These are phyloP conservation scores for Nothobranchius kuhntae DNA, from an alignment of 2,113 vertebrate species.

Conservation along the genomic window DNA sequence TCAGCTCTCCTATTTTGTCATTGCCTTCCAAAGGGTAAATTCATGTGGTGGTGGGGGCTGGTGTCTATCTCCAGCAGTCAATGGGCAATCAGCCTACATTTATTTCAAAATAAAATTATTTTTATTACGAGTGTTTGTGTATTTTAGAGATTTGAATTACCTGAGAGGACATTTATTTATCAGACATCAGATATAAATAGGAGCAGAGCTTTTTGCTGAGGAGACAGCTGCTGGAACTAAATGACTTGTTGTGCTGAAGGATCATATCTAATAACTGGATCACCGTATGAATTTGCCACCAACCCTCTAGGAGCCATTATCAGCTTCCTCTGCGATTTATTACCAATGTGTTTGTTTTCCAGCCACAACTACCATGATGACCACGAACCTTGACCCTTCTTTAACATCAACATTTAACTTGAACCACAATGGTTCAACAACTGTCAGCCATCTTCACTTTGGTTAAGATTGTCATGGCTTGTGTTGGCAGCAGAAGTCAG, in stretches of 20 bases:
- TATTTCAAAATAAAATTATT: conserved; percentile 38
- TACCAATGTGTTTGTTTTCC: conserved; percentile 45
- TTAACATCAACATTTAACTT: conserved; percentile 10
- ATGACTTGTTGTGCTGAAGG: conserved; percentile 54
- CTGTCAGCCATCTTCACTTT: neutral
- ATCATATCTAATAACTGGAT: conserved; percentile 44
- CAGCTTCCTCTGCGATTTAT: conserved; percentile 25
- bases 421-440: neutral
- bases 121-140: neutral
- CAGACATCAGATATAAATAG: conserved; percentile 28
- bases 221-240: conserved; percentile 33
- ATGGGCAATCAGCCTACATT: neutral
- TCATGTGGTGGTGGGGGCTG: too few species aligned
- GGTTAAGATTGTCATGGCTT: neutral
- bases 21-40: too few species aligned
- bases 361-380: neutral
- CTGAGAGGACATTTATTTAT: conserved; percentile 1
- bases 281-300: conserved; percentile 66
- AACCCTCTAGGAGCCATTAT: conserved; percentile 51
- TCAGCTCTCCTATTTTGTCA: too few species aligned
- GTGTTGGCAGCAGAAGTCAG: neutral
- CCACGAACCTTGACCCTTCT: conserved; percentile 4
- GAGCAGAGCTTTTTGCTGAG: neutral
- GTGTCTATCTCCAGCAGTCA: too few species aligned
- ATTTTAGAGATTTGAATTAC: neutral